Percentiles rank a stretch among this genome's conserved stretches.
phyloP scores from a whole-genome alignment of 2,797 vertebrate species.

The Champsocephalus gunnari region DNA sequence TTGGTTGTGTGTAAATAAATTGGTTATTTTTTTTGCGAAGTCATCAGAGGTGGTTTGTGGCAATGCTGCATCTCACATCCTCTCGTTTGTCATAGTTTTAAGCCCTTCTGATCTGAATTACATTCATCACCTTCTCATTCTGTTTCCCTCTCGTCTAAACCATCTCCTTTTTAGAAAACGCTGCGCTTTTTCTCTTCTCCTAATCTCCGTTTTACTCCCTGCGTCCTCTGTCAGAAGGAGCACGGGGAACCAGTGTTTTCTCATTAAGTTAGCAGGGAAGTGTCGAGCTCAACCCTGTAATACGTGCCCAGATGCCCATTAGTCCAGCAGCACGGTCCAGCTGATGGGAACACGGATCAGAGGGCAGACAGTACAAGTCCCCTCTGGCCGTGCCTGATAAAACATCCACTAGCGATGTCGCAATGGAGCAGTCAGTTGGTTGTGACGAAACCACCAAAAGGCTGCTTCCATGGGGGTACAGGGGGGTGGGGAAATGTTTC shows the following conservation, averaged over 20 bases:
- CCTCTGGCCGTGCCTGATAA: conserved; percentile 69
- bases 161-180: conserved; percentile 47
- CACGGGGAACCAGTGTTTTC: conserved; percentile 62
- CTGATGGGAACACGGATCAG: conserved; percentile 77
- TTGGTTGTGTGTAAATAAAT: conserved; percentile 9
- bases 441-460: conserved; percentile 45
- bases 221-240: conserved; percentile 55
- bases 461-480: conserved; percentile 21
- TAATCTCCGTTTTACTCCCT: conserved; percentile 35
- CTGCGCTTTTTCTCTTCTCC: conserved; percentile 22
- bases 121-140: conserved; percentile 11
- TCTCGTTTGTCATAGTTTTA: neutral
- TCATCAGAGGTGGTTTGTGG: neutral
- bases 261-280: conserved; percentile 70
- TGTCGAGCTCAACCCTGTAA: conserved; percentile 63
- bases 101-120: conserved; percentile 4
- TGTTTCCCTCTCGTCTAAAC: conserved; percentile 1
- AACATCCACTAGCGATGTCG: conserved; percentile 64
- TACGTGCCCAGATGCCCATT: conserved; percentile 82
- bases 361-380: conserved; percentile 76
- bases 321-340: conserved; percentile 72
- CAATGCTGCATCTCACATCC: conserved; percentile 4
- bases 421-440: conserved; percentile 52
- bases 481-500: conserved; percentile 39
- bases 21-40: neutral